Base-by-base conservation (phyloP, 2,888 invertebrate genomes). In the Drosophila trichaetosa region DNA sequence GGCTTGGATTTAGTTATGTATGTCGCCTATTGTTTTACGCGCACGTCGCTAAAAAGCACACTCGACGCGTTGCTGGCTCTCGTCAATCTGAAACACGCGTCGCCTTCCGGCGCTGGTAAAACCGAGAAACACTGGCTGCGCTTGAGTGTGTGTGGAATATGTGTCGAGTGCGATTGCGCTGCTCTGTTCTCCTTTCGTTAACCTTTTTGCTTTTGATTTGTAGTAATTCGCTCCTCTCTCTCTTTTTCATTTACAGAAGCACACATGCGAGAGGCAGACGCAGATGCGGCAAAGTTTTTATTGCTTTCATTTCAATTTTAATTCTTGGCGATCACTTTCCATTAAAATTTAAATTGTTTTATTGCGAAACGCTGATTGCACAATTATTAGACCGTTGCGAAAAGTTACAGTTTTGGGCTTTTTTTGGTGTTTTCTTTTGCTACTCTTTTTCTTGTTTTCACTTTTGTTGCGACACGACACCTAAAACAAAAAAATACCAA, bases 61-160 rank as follows among this genome's bases (percentile, higher is more conserved):
- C 86, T 84, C 76, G 78, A 83, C 87, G 89, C 84, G 82, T 87
- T 83, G 87, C 87, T 83, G 79, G 80, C 86, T 89, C 84, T 86
- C 79, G 80, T 80, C 79, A 83, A 86, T 89, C 89, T 87, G 87
- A 89, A 75, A 78, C 77, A 76, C 72, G 79, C 76, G 76, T 75
- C 65, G 76, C 73, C 66, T 76, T 76, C 78, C 73, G 79, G 76
- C 76, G 68, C 62, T 72, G 67, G 64, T 58, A 60, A 86, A 70
- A 73, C 82, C 73, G 51, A 68, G 64, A 33, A 65, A 58, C 58
- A 60, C 40, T 49, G 27, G 48, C 61, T 76, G 51, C 49, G 42
- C 27, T 38, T 40, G 42, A 56, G 49, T 59, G 29, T 42, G 27
- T 78, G 83, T 84, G 81, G 85, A 79, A 33, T 69, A 61, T 69